These are phyloP conservation scores for Ornithoptera alexandrae DNA, from an alignment of 2,888 invertebrate species.

Conservation along the genomic window DNA sequence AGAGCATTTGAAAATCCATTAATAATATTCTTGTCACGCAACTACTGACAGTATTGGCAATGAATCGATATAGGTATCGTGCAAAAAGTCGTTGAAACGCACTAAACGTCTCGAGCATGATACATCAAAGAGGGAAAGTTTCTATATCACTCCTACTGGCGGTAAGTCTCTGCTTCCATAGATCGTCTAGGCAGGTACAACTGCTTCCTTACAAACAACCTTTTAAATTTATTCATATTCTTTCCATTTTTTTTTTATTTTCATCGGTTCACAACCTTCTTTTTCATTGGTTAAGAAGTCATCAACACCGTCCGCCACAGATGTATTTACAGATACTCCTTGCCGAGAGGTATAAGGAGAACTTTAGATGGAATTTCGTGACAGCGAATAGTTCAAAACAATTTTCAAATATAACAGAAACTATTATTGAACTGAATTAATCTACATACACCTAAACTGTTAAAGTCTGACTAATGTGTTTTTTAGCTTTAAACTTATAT, in stretches of 20 bases:
- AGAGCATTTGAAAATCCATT: constrained; percentile 23
- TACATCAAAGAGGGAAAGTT: constrained; percentile 13
- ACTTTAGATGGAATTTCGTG: neutral
- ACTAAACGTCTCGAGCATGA: constrained; percentile 12
- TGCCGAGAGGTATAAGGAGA: neutral
- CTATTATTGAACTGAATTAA: neutral
- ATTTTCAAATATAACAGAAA: neutral
- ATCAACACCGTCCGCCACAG: neutral
- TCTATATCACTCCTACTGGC: neutral
- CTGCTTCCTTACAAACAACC: too few relatives aligned
- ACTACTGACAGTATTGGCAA: constrained; percentile 8
- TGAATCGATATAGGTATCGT: constrained; percentile 17
- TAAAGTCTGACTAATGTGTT: neutral
- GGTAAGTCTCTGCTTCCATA: too few relatives aligned
- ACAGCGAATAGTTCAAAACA: neutral
- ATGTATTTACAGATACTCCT: neutral
- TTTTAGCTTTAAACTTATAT: neutral
- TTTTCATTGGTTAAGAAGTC: neutral
- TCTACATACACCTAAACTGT: neutral
- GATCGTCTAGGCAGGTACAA: too few relatives aligned
- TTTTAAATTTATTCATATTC: too few relatives aligned
- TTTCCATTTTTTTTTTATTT: too few relatives aligned
- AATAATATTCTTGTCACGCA: constrained; percentile 24
- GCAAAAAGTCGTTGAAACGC: constrained; percentile 19
- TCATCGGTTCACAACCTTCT: too few relatives aligned